These are phyloP conservation scores for Notothenia rossii DNA, from an alignment of 2,113 vertebrate species.

Conservation along the genomic window DNA sequence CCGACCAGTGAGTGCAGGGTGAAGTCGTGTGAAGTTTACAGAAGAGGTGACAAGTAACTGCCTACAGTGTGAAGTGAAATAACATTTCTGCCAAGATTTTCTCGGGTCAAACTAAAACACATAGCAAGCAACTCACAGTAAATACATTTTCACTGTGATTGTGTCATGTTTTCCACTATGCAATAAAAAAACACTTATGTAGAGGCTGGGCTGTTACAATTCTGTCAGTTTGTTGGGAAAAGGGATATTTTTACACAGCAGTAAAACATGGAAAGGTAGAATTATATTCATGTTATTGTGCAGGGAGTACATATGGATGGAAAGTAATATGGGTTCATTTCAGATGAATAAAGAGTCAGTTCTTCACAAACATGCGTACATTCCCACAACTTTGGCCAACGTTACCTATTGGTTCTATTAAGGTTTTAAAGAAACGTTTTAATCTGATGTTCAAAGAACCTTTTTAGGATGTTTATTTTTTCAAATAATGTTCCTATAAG, in stretches of 20 bases:
- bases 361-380: not conserved
- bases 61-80: not conserved
- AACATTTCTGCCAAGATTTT: not conserved
- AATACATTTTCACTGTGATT: not conserved
- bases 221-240: not conserved
- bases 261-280: not conserved
- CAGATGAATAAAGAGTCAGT: not conserved
- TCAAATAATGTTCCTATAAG: too few species aligned
- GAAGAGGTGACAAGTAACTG: constrained; percentile 2
- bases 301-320: too few species aligned
- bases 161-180: not conserved
- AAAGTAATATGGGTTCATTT: not conserved
- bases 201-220: not conserved
- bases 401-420: too few species aligned
- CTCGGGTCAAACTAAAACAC: not conserved
- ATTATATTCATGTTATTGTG: not conserved
- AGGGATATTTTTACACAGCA: not conserved
- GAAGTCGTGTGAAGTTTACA: not conserved
- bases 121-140: not conserved
- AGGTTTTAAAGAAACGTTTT: too few species aligned
- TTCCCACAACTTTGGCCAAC: too few species aligned
- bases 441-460: too few species aligned
- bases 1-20: not conserved
- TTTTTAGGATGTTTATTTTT: too few species aligned
- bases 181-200: too few species aligned